Evolutionary conservation across 1,140 invertebrate genomes (phyloP).

Genomic region (Heliconius hermathena): DNA sequence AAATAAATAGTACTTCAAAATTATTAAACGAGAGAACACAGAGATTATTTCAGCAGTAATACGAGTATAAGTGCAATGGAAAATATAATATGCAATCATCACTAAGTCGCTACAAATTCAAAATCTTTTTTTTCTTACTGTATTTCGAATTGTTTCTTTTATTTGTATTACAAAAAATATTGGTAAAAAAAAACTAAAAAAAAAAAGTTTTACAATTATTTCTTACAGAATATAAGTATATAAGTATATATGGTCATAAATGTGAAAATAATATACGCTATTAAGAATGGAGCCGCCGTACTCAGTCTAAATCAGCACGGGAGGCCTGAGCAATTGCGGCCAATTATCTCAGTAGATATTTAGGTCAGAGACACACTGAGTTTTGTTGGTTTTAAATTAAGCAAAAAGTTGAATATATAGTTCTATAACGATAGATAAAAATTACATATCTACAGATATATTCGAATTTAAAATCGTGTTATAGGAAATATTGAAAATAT

Average conservation of each 20-base stretch:
- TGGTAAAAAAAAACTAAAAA: background rate
- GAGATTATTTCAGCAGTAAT: too few species aligned
- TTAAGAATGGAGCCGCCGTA: constrained; percentile 33
- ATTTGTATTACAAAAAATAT: too few species aligned
- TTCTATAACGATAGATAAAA: background rate
- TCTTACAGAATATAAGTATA: background rate
- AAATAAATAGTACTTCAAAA: too few species aligned
- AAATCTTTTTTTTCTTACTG: too few species aligned
- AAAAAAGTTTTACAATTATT: background rate
- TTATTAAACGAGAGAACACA: too few species aligned
- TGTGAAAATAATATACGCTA: constrained; percentile 19
- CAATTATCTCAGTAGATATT: constrained; percentile 53
- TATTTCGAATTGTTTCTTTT: too few species aligned
- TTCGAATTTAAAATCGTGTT: too few species aligned
- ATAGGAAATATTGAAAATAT: too few species aligned
- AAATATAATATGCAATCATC: too few species aligned
- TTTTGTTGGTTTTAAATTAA: background rate
- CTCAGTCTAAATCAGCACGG: constrained; percentile 53
- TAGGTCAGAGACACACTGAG: constrained; percentile 26
- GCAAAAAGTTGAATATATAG: background rate
- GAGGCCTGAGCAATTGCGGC: constrained; percentile 53
- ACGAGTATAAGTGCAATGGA: too few species aligned
- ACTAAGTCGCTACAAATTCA: too few species aligned
- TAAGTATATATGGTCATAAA: background rate
- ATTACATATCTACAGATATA: too few species aligned